These are phyloP conservation scores for Sinhomidia bicolor DNA, from an alignment of 2,888 invertebrate genomes.

Conservation along the genomic window DNA sequence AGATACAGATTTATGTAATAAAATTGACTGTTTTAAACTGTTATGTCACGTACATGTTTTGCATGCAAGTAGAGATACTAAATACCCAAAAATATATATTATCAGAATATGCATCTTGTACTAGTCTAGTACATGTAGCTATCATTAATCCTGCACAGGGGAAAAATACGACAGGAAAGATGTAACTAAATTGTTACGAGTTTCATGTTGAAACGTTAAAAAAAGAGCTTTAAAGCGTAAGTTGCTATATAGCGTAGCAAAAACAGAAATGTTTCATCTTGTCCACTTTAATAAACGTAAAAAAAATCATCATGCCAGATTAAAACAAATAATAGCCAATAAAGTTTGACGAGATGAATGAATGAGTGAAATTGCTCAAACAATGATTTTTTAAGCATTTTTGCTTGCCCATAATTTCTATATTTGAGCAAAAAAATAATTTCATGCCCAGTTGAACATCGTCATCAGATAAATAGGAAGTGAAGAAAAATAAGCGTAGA, in stretches of 20 bases:
- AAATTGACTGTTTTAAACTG: background rate
- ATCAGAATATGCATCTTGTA: too few relatives aligned
- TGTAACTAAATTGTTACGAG: too few relatives aligned
- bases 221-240: background rate
- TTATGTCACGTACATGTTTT: background rate
- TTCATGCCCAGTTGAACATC: conserved; percentile 16
- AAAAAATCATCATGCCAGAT: background rate
- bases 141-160: too few relatives aligned
- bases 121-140: too few relatives aligned
- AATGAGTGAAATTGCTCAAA: background rate
- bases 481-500: background rate
- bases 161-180: too few relatives aligned
- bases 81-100: too few relatives aligned
- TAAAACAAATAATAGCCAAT: background rate
- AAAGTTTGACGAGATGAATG: background rate
- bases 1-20: background rate
- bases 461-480: conserved; percentile 39
- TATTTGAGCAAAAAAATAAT: conserved; percentile 26
- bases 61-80: too few relatives aligned
- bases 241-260: background rate
- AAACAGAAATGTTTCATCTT: background rate
- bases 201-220: too few relatives aligned
- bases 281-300: background rate
- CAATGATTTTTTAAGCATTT: background rate
- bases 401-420: background rate